phyloP scores from a whole-genome alignment of 1,140 invertebrate genomes.

The Drosophila ambigua region DNA sequence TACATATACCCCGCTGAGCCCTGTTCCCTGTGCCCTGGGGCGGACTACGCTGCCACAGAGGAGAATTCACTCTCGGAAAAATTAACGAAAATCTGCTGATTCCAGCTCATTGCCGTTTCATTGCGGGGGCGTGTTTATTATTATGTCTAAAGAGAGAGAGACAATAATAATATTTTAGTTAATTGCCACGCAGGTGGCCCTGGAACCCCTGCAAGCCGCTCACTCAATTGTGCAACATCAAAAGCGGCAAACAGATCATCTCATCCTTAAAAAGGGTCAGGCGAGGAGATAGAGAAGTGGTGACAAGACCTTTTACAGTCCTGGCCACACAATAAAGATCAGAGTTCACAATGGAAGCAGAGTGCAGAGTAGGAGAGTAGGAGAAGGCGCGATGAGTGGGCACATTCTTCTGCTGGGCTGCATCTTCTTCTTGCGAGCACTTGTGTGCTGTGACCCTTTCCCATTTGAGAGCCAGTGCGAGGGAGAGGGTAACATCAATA shows the following conservation, averaged over 20 bases:
- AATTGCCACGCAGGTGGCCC: constrained; percentile 77
- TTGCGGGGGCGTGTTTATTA: constrained; percentile 24
- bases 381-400: constrained; percentile 56
- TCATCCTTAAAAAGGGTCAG: constrained; percentile 21
- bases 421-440: constrained; percentile 2
- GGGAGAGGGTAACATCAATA: constrained; percentile 62
- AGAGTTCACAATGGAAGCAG: constrained; percentile 18
- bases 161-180: constrained; percentile 63
- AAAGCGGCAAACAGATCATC: constrained; percentile 54
- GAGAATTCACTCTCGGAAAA: constrained; percentile 38
- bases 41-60: constrained; percentile 8
- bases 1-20: constrained; percentile 8
- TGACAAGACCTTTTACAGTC: constrained; percentile 43
- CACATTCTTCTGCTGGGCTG: constrained; percentile 55
- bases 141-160: constrained; percentile 47
- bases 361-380: constrained; percentile 4
- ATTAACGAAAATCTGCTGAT: constrained; percentile 83
- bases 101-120: constrained; percentile 84
- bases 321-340: constrained; percentile 31
- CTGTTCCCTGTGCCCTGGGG: constrained; percentile 7
- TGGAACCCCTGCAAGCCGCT: constrained; percentile 3
- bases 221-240: constrained; percentile 70
- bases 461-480: constrained; percentile 24
- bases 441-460: constrained; percentile 12
- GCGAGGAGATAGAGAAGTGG: constrained; percentile 1